Percentiles rank a stretch among this genome's conserved stretches.
Conservation (phyloP, 2,888 invertebrate species). For the Macrophya alboannulata region DNA sequence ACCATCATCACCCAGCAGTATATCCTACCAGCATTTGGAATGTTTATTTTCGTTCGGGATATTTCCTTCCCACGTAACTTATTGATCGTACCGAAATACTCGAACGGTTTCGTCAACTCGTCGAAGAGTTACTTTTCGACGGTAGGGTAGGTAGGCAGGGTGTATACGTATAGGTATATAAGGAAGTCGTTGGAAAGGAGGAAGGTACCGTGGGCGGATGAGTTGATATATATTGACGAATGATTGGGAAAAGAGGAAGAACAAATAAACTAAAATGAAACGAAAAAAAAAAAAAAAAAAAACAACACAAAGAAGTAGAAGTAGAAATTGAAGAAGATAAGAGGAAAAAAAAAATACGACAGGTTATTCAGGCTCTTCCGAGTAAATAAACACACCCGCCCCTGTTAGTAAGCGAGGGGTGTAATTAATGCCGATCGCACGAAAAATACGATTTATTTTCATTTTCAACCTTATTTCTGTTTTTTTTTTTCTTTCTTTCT, state of each 20-base stretch:
- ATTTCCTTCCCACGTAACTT: slow-evolving; percentile 49
- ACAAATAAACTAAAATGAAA: not conserved
- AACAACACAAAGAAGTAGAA: no score
- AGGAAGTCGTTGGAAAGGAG: not conserved
- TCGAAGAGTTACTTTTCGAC: slow-evolving; percentile 31
- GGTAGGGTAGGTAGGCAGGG: not conserved
- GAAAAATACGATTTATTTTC: not conserved
- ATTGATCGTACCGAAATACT: slow-evolving; percentile 37
- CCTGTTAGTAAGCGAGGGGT: not conserved
- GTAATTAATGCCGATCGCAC: not conserved
- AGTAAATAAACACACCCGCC: not conserved
- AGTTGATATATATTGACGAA: slow-evolving; percentile 31
- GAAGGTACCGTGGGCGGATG: not conserved
- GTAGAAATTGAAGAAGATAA: not conserved
- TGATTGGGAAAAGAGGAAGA: not conserved
- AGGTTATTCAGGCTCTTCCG: not conserved
- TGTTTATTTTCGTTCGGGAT: slow-evolving; percentile 48
- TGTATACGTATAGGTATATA: no score
- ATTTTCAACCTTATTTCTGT: not conserved
- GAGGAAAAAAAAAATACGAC: not conserved
- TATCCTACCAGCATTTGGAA: not conserved
- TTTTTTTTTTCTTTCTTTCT: not conserved
- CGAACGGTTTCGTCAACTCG: slow-evolving; percentile 45
- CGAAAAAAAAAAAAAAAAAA: not conserved
- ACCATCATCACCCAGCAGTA: not conserved